These are phyloP conservation scores for Gadopsis bispinosus DNA, from an alignment of 2,797 vertebrate genomes.

Conservation along the genomic window DNA sequence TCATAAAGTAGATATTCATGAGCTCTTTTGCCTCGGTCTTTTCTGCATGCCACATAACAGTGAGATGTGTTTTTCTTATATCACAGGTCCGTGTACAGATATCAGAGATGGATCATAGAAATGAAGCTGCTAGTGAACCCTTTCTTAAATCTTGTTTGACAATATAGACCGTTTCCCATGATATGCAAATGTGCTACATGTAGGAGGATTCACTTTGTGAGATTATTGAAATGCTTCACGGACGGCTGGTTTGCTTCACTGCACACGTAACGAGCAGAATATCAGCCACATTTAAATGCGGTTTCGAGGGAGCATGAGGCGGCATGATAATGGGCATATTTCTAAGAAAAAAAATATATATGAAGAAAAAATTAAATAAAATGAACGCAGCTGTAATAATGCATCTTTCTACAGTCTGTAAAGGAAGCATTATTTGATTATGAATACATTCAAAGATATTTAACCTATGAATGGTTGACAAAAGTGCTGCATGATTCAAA, in stretches of 20 bases:
- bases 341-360: constrained; percentile 28
- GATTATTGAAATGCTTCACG: constrained; percentile 77
- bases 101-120: constrained; percentile 57
- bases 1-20: constrained; percentile 71
- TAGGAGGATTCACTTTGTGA: constrained; percentile 67
- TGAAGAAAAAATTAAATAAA: not conserved
- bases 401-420: not conserved
- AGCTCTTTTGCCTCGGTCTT: constrained; percentile 41
- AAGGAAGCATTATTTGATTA: constrained; percentile 1
- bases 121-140: constrained; percentile 20
- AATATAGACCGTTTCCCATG: constrained; percentile 61
- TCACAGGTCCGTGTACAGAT: constrained; percentile 50
- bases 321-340: constrained; percentile 60
- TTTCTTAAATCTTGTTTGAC: constrained; percentile 56
- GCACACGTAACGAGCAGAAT: constrained; percentile 67
- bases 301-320: constrained; percentile 51
- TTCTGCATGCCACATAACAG: constrained; percentile 27
- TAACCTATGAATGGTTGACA: not conserved
- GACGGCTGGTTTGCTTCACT: constrained; percentile 63
- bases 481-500: not conserved
- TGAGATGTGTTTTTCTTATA: constrained; percentile 55
- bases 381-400: constrained; percentile 23
- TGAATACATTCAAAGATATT: constrained; percentile 14
- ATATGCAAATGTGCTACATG: constrained; percentile 74
- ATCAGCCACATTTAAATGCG: constrained; percentile 62